Percentiles rank a stretch among this genome's conserved stretches.
phyloP scores from a whole-genome alignment of 2,113 vertebrate species.

The Gobio gobio region DNA sequence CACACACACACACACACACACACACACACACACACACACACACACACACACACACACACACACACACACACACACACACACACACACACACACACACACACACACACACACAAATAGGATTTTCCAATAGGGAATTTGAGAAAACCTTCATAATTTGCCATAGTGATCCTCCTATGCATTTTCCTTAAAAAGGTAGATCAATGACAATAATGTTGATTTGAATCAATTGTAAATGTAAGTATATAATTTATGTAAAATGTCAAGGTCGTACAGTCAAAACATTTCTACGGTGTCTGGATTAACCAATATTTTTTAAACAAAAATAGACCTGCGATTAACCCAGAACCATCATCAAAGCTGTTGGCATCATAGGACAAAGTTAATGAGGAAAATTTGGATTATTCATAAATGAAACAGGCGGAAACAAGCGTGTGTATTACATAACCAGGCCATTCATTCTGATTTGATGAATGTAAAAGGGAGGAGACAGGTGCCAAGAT shows the following conservation, averaged over 20 bases:
- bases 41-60: no score
- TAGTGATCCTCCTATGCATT: not conserved
- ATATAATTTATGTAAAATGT: not conserved
- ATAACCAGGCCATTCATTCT: conserved; percentile 58
- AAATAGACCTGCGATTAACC: not conserved
- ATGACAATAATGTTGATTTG: not conserved
- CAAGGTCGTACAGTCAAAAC: not conserved
- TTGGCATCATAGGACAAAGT: not conserved
- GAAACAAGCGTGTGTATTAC: conserved; percentile 50
- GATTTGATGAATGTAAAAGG: conserved; percentile 54
- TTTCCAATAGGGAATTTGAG: not conserved
- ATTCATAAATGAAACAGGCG: conserved; percentile 1
- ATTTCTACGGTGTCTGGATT: not conserved
- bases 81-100: no score
- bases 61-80: no score
- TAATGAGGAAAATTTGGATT: no score
- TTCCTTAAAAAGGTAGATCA: not conserved
- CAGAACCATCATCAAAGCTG: conserved; percentile 22
- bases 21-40: no score
- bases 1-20: no score
- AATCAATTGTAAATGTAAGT: not conserved
- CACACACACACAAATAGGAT: no score
- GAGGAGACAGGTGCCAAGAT: conserved; percentile 42
- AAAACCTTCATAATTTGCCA: not conserved
- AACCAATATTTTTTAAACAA: not conserved